Evolutionary conservation across 2,888 invertebrate species (phyloP), one percentile per base, ranked within the genome.

Genomic region (Polymixis flavicincta): DNA sequence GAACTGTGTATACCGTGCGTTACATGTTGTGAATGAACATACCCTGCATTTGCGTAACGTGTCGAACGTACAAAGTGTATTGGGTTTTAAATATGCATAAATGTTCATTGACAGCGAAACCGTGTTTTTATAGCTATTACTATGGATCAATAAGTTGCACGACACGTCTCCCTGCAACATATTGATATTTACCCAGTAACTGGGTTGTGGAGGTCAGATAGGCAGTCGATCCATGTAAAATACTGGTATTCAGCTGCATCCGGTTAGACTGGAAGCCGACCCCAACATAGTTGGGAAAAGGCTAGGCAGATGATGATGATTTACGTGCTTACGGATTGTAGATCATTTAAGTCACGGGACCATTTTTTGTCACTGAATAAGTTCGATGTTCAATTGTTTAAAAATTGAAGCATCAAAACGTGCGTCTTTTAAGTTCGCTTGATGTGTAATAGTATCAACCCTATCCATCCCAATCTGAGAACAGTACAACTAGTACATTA

Each of bases 1-100:
- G 55, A 64, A 63, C 28, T 50, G n/a, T 59, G 25, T 50, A 4
- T 37, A 65, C 42, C 54, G 25, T 71, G 71, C 63, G 32, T 78
- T 32, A 63, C 25, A 25, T 22, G 32, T 0, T 32, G 42, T 54
- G 19, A 48, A 32, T 63, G 22, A 45, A 42, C 63, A 57, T 37
- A 22, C 32, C 25, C 11, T 45, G 19, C 5, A 54, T 13, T 13
- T 60, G 17, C 11, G 32, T 60, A 25, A 1, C 9, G 37, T 37
- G 14, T 52, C 45, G 17, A 37, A 14, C 48, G 32, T 32, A 11
- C 13, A 48, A 19, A 54, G 5, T 54, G n/a, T 37, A 37, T 6
- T 37, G 37, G 37, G 37, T 37, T 37, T 37, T 37, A 37, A 6
- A 37, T 37, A 37, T 6, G 37, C 37, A 37, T 6, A 0, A 37